Conservation (phyloP, 2,888 invertebrate genomes). For the Drosophila anomelani region DNA sequence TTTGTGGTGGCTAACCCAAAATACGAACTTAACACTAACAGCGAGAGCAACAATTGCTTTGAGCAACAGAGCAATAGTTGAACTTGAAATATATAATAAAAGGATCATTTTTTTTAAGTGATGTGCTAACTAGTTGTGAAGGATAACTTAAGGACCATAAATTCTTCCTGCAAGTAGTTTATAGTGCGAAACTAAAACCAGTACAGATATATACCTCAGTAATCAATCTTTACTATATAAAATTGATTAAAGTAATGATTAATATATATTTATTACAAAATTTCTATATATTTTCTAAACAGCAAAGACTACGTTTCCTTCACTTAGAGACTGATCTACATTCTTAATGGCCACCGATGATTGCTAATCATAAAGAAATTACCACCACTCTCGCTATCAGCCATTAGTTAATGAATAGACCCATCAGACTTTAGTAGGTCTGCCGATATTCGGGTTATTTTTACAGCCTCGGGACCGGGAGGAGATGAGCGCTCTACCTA, state of each 20-base stretch:
- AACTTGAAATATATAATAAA: background rate
- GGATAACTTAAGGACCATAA: background rate
- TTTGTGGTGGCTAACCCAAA: constrained; percentile 68
- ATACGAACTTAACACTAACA: constrained; percentile 23
- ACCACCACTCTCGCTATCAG: constrained; percentile 28
- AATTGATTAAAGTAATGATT: background rate
- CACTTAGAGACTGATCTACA: background rate
- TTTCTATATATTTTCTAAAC: background rate
- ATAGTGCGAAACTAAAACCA: background rate
- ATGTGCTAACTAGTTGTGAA: background rate
- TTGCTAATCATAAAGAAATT: constrained; percentile 29
- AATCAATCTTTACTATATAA: background rate
- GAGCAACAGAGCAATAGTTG: background rate
- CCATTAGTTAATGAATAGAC: constrained; percentile 36
- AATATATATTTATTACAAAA: background rate
- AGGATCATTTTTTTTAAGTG: background rate
- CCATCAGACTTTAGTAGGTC: constrained; percentile 49
- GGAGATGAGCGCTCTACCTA: constrained; percentile 54
- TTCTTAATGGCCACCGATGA: constrained; percentile 5
- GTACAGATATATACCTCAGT: background rate
- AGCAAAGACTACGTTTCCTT: too few relatives aligned
- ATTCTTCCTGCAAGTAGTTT: background rate
- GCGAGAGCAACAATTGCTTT: background rate
- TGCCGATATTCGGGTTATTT: constrained; percentile 33
- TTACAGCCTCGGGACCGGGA: constrained; percentile 33